Conservation (phyloP, 2,797 vertebrate genomes). For the Esox lucius region DNA sequence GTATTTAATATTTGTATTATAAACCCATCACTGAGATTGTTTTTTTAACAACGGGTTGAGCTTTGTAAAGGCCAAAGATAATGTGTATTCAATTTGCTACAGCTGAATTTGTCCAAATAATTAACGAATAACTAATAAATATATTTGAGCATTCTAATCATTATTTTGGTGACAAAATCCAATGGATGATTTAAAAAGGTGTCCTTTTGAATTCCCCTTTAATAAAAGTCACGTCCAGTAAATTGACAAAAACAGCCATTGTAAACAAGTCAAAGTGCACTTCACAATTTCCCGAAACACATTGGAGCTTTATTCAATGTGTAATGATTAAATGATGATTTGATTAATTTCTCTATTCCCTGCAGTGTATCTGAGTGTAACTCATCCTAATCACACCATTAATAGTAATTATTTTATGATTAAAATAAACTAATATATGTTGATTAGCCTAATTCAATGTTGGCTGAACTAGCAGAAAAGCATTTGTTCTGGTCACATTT, state of each 20-base stretch:
- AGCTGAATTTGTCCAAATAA: background rate
- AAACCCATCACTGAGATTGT: background rate
- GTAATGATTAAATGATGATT: background rate
- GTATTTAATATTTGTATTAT: too few relatives aligned
- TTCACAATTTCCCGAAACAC: background rate
- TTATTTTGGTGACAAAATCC: background rate
- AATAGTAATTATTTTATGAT: too few relatives aligned
- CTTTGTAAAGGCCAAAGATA: background rate
- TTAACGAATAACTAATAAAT: too few relatives aligned
- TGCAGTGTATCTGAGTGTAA: background rate
- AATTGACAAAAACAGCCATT: background rate
- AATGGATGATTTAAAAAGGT: background rate
- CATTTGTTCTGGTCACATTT: background rate
- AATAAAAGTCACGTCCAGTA: background rate
- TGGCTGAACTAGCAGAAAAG: too few relatives aligned
- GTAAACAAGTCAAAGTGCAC: background rate
- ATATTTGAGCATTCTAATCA: too few relatives aligned
- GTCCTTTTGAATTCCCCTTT: background rate
- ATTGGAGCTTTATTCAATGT: background rate
- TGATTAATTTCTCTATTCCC: background rate
- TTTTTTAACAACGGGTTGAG: background rate
- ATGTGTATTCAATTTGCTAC: background rate
- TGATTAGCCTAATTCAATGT: too few relatives aligned
- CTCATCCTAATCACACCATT: background rate
- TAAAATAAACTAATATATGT: too few relatives aligned